Percentiles rank a stretch among this genome's conserved stretches.
Conservation (phyloP, 2,113 vertebrate species). For the Cyanoderma ruficeps region DNA sequence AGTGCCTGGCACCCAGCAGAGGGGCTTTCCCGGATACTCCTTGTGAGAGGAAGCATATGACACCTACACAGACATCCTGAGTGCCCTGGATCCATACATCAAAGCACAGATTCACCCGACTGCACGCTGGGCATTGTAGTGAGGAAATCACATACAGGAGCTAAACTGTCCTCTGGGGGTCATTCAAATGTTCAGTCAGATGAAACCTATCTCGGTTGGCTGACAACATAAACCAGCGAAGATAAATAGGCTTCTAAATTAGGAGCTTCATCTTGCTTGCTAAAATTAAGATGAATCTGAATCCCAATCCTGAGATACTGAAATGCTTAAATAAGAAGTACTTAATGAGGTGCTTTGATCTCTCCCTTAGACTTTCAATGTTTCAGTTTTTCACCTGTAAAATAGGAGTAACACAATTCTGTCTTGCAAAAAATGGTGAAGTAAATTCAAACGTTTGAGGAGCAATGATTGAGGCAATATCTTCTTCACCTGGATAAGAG, state of each 20-base stretch:
- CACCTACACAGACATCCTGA: background rate
- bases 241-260: constrained; percentile 42
- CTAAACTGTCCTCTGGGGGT: background rate
- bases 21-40: background rate
- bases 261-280: background rate
- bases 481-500: background rate
- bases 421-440: background rate
- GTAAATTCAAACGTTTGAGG: background rate
- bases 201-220: background rate
- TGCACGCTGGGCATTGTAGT: background rate
- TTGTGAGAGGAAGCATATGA: background rate
- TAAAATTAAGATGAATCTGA: constrained; percentile 34
- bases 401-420: background rate
- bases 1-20: background rate
- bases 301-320: background rate
- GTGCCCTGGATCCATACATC: background rate
- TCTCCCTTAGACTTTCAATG: background rate
- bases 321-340: background rate
- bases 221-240: constrained; percentile 11
- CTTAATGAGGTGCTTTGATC: background rate
- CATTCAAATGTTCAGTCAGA: constrained; percentile 20
- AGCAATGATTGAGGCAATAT: background rate
- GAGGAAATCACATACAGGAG: background rate
- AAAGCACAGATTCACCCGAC: background rate
- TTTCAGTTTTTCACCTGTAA: background rate